Base-by-base conservation (phyloP, 1,140 invertebrate genomes). In the Chlorops oryzae region DNA sequence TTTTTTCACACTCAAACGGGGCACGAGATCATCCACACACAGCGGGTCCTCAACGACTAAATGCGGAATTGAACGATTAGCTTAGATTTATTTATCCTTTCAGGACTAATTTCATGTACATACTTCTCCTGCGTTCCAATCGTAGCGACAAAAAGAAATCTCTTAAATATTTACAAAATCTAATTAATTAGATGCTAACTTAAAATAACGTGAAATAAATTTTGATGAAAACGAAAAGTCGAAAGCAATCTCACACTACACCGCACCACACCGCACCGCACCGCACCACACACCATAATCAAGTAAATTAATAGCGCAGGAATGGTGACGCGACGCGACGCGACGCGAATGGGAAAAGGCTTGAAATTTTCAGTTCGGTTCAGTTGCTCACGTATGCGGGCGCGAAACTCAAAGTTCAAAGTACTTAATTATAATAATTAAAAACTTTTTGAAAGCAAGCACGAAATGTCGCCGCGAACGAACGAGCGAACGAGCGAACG, bases 371-470 rank as follows among this genome's bases (percentile, higher is more conserved):
- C 12, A 37, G 23, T 38, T 38, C n/a, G 24, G 7, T 34, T 45
- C 27, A 22, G 18, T 37, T 20, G 32, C 24, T 32, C 44, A 52
- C 38, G 47, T 43, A 42, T 47, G 34, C 37, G 38, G 25, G 27
- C 50, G 46, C 27, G 13, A 47, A 46, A 52, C n/a, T n/a, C n/a
- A n/a, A n/a, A 52, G 50, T 52, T 52, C 44, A 47, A 47, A 52
- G 50, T 39, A 41, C 45, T 52, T 52, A 52, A 52, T 52, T 52
- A 52, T 52, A 52, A 52, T 52, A 52, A 52, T 52, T 52, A 52
- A 52, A 52, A 52, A 39, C 45, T 52, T 52, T 32, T 10, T 45
- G 37, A 52, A 25, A 52, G 41, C 27, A 52, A 37, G 50, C 34
- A 35, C 43, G 50, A 47, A 42, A 47, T 47, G 50, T 52, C 44